Percentiles rank a stretch among this genome's conserved stretches.
phyloP scores from a whole-genome alignment of 2,797 vertebrate species.

The Pelochelys cantorii region DNA sequence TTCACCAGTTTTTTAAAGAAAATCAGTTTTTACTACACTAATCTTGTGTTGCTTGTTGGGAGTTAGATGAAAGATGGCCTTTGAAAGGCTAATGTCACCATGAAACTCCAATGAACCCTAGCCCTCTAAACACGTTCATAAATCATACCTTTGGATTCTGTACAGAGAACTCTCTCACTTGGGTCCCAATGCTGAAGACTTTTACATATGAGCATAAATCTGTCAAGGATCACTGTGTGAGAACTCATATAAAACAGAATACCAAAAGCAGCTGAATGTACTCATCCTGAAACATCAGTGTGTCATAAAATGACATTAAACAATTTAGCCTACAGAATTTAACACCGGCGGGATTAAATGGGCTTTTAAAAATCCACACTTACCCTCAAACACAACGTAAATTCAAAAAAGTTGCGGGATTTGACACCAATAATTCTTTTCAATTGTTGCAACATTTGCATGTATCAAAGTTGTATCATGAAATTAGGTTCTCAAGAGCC shows the following conservation, averaged over 20 bases:
- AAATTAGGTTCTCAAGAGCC: neutral
- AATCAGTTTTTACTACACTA: neutral
- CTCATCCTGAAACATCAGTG: neutral
- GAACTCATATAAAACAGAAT: neutral
- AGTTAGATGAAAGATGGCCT: neutral
- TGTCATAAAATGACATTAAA: neutral
- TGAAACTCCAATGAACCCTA: neutral
- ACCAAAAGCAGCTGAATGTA: neutral
- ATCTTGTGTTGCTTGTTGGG: neutral
- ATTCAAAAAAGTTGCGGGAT: neutral
- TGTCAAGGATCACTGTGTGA: neutral
- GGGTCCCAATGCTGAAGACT: neutral
- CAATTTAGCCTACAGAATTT: neutral
- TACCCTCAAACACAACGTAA: neutral
- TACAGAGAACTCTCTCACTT: neutral
- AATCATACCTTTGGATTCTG: neutral
- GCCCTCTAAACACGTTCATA: neutral
- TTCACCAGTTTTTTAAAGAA: neutral
- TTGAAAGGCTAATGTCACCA: neutral
- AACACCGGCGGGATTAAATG: neutral
- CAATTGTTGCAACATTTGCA: neutral
- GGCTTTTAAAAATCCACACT: neutral
- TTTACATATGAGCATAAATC: neutral
- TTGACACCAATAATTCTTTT: neutral
- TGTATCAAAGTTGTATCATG: neutral